Evolutionary conservation across 2,113 vertebrate genomes (phyloP).

Genomic region (Pelecanus crispus): DNA sequence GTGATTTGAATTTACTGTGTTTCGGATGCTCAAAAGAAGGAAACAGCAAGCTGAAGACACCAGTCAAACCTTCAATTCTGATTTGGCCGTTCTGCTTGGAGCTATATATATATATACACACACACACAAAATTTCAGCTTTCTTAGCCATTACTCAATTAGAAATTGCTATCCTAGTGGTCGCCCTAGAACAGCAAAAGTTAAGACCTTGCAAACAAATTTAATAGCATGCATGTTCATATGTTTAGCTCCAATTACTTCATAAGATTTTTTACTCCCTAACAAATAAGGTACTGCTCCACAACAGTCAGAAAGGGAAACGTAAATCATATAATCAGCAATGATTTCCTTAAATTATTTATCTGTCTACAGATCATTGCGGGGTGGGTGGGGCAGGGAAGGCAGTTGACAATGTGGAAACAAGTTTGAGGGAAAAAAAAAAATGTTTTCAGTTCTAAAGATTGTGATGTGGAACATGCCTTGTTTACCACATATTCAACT

Average conservation of each 20-base stretch:
- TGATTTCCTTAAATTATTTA: neutral
- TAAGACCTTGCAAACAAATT: neutral
- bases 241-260: neutral
- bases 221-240: neutral
- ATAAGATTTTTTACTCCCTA: neutral
- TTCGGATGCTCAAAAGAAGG: neutral
- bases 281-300: neutral
- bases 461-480: neutral
- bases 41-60: neutral
- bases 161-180: neutral
- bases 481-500: neutral
- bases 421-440: neutral
- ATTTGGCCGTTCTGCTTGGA: neutral
- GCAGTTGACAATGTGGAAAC: neutral
- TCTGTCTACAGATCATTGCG: neutral
- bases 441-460: neutral
- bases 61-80: neutral
- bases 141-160: neutral
- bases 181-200: neutral
- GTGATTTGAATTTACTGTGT: neutral
- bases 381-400: fast-evolving
- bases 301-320: neutral
- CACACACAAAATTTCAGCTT: neutral
- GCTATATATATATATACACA: neutral
- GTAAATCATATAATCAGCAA: neutral